Percentiles rank a stretch among this genome's conserved stretches.
phyloP scores from a whole-genome alignment of 2,797 vertebrate species.

The Fringilla coelebs region DNA sequence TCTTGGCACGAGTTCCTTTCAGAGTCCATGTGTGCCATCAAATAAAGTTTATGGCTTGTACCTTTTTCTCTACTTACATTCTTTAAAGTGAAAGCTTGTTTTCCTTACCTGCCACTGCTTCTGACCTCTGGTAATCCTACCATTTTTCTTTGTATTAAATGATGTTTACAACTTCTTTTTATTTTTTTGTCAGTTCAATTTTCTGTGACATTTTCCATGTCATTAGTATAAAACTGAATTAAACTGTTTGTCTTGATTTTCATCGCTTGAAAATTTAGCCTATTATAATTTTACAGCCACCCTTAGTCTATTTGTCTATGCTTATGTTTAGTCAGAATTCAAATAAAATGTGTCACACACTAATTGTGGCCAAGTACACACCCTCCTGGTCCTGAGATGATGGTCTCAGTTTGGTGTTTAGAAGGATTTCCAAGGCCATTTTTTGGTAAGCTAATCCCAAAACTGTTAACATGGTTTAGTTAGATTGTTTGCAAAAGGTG shows the following conservation, averaged over 20 bases:
- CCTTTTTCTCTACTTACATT: conserved; percentile 7
- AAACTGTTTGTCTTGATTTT: not conserved
- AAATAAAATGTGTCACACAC: not conserved
- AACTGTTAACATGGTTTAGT: not conserved
- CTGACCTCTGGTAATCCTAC: not conserved
- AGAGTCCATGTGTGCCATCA: not conserved
- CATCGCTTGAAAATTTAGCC: not conserved
- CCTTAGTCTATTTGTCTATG: not conserved
- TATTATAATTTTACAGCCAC: not conserved
- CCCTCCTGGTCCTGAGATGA: not conserved
- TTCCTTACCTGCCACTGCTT: not conserved
- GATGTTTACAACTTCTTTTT: not conserved
- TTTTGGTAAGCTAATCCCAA: not conserved
- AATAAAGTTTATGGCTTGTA: not conserved
- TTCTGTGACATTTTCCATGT: not conserved
- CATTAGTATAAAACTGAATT: not conserved
- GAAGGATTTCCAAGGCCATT: not conserved
- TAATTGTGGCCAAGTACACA: not conserved
- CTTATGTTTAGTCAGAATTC: not conserved
- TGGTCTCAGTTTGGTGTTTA: not conserved
- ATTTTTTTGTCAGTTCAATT: not conserved
- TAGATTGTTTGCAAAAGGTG: not conserved
- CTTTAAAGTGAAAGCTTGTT: conserved; percentile 4
- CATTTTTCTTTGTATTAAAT: conserved; percentile 9
- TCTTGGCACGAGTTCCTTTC: not conserved